Evolutionary conservation across 2,113 vertebrate species (phyloP).

Genomic region (Gila orcuttii): DNA sequence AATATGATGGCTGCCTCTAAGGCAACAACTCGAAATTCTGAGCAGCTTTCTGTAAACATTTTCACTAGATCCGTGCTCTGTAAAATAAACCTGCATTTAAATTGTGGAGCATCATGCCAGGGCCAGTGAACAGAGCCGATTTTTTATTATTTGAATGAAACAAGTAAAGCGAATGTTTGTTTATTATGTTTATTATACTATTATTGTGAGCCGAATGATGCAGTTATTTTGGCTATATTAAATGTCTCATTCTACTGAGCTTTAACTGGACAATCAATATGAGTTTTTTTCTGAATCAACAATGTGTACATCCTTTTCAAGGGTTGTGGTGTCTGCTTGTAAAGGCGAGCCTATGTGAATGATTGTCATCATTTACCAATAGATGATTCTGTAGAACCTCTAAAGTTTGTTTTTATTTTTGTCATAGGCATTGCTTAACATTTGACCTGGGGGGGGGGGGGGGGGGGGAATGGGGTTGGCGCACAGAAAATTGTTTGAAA

Average conservation of each 20-base stretch:
- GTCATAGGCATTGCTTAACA: no score
- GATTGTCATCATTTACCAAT: no score
- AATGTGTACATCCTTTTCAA: not conserved
- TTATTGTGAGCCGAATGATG: not conserved
- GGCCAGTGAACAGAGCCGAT: not conserved
- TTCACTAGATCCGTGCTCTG: not conserved
- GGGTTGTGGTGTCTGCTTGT: not conserved
- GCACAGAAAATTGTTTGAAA: no score
- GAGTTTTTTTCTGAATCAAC: not conserved
- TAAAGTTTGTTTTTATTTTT: no score
- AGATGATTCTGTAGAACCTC: no score
- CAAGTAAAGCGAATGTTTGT: not conserved
- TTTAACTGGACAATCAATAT: not conserved
- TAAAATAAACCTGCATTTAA: not conserved
- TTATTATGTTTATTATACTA: not conserved
- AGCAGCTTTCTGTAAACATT: constrained; percentile 9
- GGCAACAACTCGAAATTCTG: not conserved
- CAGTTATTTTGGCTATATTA: not conserved
- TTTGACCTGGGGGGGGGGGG: no score
- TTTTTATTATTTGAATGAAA: not conserved
- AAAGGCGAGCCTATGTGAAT: not conserved
- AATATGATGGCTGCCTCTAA: not conserved
- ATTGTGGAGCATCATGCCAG: not conserved
- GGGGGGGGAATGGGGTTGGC: no score
- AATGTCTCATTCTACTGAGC: not conserved